Conservation (phyloP, 2,113 vertebrate genomes). For the Oceanites oceanicus region DNA sequence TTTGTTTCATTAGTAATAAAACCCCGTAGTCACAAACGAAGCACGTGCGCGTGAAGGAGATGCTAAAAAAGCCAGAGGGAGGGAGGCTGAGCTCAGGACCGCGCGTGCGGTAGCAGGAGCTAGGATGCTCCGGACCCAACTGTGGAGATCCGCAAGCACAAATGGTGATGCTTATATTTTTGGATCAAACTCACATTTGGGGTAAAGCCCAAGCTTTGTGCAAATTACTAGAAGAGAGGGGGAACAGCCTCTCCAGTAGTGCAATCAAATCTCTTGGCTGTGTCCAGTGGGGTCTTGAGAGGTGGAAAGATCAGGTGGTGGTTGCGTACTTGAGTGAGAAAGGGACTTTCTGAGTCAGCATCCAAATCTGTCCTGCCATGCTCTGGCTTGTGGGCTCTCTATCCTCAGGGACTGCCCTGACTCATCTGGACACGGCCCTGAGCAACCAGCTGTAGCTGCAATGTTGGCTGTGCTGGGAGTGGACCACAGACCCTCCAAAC, state of each 20-base stretch:
- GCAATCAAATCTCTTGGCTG: neutral
- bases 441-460: neutral
- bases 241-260: neutral
- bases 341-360: neutral
- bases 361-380: neutral
- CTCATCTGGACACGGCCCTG: neutral
- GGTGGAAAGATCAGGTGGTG: neutral
- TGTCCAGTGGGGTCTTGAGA: neutral
- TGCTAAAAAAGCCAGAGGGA: neutral
- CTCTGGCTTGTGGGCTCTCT: neutral
- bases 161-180: neutral
- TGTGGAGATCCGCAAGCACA: accelerated
- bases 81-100: neutral
- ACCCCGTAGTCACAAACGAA: neutral
- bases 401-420: neutral
- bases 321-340: neutral
- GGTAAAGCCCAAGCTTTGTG: neutral
- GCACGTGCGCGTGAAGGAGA: accelerated
- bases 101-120: accelerated
- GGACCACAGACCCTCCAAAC: neutral
- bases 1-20: neutral
- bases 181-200: accelerated
- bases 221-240: neutral
- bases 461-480: accelerated
- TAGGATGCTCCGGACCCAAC: neutral